phyloP scores from a whole-genome alignment of 2,113 vertebrate species.

The Lepus europaeus region DNA sequence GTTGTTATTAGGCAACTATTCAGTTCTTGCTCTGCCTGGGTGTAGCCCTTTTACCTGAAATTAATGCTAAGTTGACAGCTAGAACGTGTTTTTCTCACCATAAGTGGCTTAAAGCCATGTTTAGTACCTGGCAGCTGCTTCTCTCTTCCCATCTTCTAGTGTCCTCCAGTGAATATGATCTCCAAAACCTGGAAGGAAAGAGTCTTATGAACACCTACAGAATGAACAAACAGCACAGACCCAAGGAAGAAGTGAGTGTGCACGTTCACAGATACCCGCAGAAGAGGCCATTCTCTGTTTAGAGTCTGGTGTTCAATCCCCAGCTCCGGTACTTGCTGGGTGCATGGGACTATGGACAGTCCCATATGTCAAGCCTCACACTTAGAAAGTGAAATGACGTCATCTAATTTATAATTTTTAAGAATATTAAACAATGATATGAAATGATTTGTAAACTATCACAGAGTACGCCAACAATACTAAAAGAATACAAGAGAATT shows the following conservation, averaged over 20 bases:
- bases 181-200: conserved; percentile 93
- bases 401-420: conserved; percentile 39
- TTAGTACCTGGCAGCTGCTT: conserved; percentile 95
- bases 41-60: conserved; percentile 45
- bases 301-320: conserved; percentile 41
- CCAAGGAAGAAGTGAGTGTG: conserved; percentile 28
- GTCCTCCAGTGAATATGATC: conserved; percentile 98
- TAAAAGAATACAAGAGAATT: conserved; percentile 20
- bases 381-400: conserved; percentile 30
- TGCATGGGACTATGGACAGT: neutral
- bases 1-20: conserved; percentile 6
- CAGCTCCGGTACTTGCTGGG: neutral
- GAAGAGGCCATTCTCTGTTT: conserved; percentile 27
- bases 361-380: conserved; percentile 1
- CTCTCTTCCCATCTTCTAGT: conserved; percentile 96
- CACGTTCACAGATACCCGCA: neutral
- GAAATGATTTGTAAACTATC: conserved; percentile 35
- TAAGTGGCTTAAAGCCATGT: neutral
- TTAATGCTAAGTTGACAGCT: conserved; percentile 22
- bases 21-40: conserved; percentile 4
- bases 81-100: conserved; percentile 30
- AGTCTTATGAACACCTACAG: conserved; percentile 71
- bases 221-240: conserved; percentile 34
- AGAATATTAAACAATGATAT: conserved; percentile 46
- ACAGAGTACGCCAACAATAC: conserved; percentile 32